These are phyloP conservation scores for Euschistus heros DNA, from an alignment of 1,140 invertebrate species.

Conservation along the genomic window DNA sequence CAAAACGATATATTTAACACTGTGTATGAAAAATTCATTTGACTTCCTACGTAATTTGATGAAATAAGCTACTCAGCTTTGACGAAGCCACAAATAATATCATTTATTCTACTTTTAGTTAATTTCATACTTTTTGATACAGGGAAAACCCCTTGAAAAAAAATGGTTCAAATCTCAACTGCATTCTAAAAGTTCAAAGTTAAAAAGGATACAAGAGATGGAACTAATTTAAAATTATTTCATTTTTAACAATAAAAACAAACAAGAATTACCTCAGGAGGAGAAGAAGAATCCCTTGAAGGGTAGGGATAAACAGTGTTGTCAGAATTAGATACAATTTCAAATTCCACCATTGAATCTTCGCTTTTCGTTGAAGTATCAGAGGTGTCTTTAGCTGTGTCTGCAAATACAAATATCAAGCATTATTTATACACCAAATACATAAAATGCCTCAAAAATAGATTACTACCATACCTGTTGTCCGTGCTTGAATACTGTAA, in stretches of 20 bases:
- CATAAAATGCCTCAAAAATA: neutral
- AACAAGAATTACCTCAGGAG: neutral
- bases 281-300: neutral
- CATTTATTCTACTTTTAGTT: too few relatives aligned
- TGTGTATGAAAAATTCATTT: too few relatives aligned
- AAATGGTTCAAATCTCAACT: too few relatives aligned
- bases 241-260: constrained; percentile 7
- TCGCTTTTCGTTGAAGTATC: neutral
- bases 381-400: neutral
- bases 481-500: neutral
- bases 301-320: neutral
- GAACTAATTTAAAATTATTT: too few relatives aligned
- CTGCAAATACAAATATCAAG: neutral
- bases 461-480: neutral
- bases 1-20: too few relatives aligned
- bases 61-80: too few relatives aligned
- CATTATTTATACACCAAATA: neutral
- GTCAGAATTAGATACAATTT: neutral
- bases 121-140: too few relatives aligned
- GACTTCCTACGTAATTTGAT: too few relatives aligned
- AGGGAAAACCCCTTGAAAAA: too few relatives aligned
- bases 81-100: too few relatives aligned
- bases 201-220: too few relatives aligned
- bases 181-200: too few relatives aligned
- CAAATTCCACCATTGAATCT: constrained; percentile 1